phyloP scores from a whole-genome alignment of 2,797 vertebrate species.

The Oophaga sylvatica region DNA sequence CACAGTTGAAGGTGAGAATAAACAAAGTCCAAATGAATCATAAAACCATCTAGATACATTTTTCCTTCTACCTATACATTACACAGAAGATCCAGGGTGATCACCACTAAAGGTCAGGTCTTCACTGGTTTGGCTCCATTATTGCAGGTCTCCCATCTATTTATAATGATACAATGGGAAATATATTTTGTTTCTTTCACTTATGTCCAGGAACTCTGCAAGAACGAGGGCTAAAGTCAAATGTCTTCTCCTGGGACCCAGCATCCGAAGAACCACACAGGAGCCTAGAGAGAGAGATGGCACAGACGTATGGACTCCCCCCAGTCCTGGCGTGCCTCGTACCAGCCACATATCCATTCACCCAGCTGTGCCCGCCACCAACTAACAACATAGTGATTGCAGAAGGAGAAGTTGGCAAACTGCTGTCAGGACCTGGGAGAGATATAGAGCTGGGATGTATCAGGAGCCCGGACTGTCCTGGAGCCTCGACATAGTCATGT shows the following conservation, averaged over 20 bases:
- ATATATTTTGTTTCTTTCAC: neutral
- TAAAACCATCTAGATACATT: neutral
- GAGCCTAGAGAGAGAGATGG: conserved; percentile 48
- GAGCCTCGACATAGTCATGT: neutral
- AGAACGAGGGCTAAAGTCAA: conserved; percentile 75
- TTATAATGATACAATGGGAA: neutral
- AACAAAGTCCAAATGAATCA: neutral
- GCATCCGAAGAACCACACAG: neutral
- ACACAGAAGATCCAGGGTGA: neutral
- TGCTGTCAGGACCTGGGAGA: conserved; percentile 65
- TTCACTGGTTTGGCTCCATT: neutral
- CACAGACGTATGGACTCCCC: conserved; percentile 68
- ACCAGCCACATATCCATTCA: conserved; percentile 69
- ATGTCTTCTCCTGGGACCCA: conserved; percentile 42
- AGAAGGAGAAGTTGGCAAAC: conserved; percentile 70
- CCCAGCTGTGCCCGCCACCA: conserved; percentile 71
- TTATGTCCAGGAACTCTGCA: conserved; percentile 73
- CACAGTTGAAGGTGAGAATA: conserved; percentile 80
- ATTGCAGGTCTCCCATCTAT: neutral
- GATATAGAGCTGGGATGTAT: conserved; percentile 2
- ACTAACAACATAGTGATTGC: conserved; percentile 63
- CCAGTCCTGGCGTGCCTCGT: conserved; percentile 64
- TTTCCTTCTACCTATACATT: neutral
- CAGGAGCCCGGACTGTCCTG: neutral
- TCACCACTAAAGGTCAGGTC: neutral